Conservation (phyloP, 2,113 vertebrate genomes). For the Prionailurus viverrinus region DNA sequence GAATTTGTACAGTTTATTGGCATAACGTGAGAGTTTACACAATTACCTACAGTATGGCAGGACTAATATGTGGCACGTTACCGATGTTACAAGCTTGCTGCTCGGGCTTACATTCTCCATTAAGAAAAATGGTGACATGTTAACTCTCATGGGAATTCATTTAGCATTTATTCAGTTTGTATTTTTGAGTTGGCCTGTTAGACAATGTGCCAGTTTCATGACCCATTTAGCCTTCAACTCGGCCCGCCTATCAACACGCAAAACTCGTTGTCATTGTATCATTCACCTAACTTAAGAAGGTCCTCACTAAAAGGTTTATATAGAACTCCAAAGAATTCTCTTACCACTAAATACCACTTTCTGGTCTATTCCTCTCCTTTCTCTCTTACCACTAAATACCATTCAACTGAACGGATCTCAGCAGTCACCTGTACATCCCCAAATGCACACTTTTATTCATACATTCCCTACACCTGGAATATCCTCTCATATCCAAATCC, state of each 20-base stretch:
- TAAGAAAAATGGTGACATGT: slow-evolving; percentile 54
- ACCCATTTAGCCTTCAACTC: slow-evolving; percentile 46
- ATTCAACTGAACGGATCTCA: background rate
- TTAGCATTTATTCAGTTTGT: slow-evolving; percentile 21
- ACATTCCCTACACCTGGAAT: background rate
- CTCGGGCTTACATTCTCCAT: slow-evolving; percentile 57
- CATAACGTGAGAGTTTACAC: slow-evolving; percentile 44
- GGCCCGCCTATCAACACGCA: background rate
- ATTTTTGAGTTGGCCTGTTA: slow-evolving; percentile 60
- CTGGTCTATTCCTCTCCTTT: slow-evolving; percentile 22
- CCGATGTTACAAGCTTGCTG: slow-evolving; percentile 53
- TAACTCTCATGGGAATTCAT: slow-evolving; percentile 39
- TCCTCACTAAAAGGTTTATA: no score
- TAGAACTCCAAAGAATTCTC: no score
- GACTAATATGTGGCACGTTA: slow-evolving; percentile 70
- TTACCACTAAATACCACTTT: background rate
- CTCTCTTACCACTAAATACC: background rate
- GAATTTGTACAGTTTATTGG: slow-evolving; percentile 72
- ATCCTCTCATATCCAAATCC: slow-evolving; percentile 46
- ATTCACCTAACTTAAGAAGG: slow-evolving; percentile 20
- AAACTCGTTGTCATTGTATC: slow-evolving; percentile 41
- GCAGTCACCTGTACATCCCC: background rate
- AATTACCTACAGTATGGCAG: slow-evolving; percentile 74
- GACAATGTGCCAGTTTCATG: slow-evolving; percentile 39
- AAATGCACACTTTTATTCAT: background rate